Evolutionary conservation across 2,113 vertebrate species (phyloP), one percentile per base, ranked within the genome.

Genomic region (Thalassarche chlororhynchos): DNA sequence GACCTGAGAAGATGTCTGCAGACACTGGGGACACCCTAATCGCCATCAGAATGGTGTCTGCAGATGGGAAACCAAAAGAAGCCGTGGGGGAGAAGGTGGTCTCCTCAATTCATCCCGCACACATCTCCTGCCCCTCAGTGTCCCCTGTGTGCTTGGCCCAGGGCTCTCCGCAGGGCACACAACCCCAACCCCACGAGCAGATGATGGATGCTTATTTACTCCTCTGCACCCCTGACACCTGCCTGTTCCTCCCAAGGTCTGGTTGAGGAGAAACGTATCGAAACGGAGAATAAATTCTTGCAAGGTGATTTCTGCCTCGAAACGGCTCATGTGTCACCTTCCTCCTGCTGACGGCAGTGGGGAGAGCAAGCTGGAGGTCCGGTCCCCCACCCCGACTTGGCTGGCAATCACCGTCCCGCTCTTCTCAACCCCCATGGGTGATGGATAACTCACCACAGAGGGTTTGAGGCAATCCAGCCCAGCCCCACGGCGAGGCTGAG

Each of bases 401-500:
- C 49, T 51, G 28, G 36, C 36, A 49, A 31, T 32, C 28, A 36
- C 17, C 7, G 1, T 51, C 84, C 28, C 1, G 1, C 19, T 78
- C 38, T 66, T 54, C 72, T 60, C 29, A 69, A 2, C 29, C 18
- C 62, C 58, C 14, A 9, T 2, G 40, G 47, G 47, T 49, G 90
- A 55, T 8, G 28, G 31, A 17, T 19, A 81, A 54, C 54, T 11
- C 40, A 42, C 31, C 2, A 0, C 1, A 0, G 40, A 20, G 62
- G 69, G 26, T 28, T 9, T 44, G 62, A 55, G n/a, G 17, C 46
- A 32, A 75, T 17, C 38, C 24, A 40, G 36, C 46, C 44, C 46
- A 74, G 24, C 60, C 24, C 46, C 11, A 2, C 0, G 0, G 61
- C 1, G 6, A 66, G 14, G 29, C 19, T 3, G 5, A 40, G 61